Conservation (phyloP, 2,113 vertebrate genomes). For the Dasypus novemcinctus region DNA sequence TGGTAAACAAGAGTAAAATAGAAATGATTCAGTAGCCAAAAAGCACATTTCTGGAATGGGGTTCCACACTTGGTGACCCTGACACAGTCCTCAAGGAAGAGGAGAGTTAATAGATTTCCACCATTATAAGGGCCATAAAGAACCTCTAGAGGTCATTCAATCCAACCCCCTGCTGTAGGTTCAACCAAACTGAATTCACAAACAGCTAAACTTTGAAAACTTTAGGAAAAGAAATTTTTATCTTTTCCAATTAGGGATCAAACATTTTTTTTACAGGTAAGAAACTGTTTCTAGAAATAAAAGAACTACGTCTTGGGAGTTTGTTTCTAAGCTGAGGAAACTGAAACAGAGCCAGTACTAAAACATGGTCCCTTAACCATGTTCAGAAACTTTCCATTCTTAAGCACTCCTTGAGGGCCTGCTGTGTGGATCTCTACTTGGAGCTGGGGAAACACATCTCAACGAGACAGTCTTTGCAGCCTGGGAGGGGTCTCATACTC, state of each 20-base stretch:
- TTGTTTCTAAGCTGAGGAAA: constrained; percentile 33
- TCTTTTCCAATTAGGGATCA: constrained; percentile 3
- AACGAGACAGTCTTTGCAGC: neutral
- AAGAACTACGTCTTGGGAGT: neutral
- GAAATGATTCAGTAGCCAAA: constrained; percentile 23
- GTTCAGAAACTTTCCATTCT: neutral
- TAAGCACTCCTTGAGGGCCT: neutral
- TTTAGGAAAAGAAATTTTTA: constrained; percentile 1
- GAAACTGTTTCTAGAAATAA: neutral
- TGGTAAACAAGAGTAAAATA: constrained; percentile 64
- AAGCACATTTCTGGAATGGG: neutral
- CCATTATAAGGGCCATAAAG: neutral
- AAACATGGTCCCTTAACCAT: neutral
- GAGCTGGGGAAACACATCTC: neutral
- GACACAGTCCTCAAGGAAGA: neutral
- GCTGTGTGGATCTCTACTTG: neutral
- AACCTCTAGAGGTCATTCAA: neutral
- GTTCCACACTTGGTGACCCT: neutral
- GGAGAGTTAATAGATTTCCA: neutral
- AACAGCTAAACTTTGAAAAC: neutral
- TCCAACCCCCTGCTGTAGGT: neutral
- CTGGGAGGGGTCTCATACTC: neutral
- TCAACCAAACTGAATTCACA: neutral
- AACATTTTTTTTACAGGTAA: neutral
- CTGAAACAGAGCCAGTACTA: neutral